Conservation (phyloP, 2,888 invertebrate genomes). For the Eupithecia insigniata region DNA sequence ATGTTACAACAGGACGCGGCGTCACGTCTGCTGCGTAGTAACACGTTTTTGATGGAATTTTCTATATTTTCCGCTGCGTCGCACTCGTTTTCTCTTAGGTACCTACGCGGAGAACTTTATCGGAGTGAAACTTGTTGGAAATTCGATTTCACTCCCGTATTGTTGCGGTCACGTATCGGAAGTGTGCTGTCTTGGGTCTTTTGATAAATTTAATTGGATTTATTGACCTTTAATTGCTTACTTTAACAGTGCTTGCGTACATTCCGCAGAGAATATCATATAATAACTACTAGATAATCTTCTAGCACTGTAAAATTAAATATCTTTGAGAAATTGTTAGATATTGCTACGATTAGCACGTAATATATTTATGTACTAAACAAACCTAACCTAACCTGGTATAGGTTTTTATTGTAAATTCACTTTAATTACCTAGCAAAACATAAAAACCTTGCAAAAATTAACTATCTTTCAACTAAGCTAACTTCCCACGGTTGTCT, state of each 20-base stretch:
- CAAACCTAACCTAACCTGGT: background rate
- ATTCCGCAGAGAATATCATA: background rate
- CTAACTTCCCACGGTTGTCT: no score
- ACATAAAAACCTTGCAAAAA: background rate
- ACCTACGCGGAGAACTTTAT: conserved; percentile 65
- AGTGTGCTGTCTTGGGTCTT: background rate
- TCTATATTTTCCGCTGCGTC: conserved; percentile 59
- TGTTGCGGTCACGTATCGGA: background rate
- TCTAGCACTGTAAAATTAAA: background rate
- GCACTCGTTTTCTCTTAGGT: conserved; percentile 71
- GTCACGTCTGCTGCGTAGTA: conserved; percentile 58
- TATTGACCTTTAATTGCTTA: background rate
- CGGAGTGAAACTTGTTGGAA: conserved; percentile 69
- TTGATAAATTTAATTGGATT: conserved; percentile 1
- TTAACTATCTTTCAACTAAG: background rate
- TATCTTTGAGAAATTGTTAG: background rate
- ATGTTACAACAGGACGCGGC: conserved; percentile 72
- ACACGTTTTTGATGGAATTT: conserved; percentile 66
- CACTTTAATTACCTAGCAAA: background rate
- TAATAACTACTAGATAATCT: background rate
- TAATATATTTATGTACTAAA: background rate
- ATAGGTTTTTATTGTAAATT: background rate
- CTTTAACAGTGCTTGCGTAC: background rate
- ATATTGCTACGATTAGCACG: background rate
- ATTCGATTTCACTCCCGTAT: conserved; percentile 65